phyloP scores from a whole-genome alignment of 2,888 invertebrate species.

The Andrena bicolor region DNA sequence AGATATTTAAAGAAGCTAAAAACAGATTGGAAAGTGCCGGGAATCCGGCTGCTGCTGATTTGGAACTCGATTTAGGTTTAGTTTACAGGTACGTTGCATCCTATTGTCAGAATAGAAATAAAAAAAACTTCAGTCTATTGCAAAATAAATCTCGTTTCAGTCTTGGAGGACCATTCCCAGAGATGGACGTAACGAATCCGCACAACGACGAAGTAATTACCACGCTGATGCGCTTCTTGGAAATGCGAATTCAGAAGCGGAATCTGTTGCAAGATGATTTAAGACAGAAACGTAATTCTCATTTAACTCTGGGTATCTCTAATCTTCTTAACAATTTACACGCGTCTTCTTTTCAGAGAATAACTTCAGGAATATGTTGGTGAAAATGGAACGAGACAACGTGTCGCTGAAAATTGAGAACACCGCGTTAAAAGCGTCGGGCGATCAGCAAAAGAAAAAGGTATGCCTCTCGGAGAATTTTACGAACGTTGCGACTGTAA shows the following conservation, averaged over 20 bases:
- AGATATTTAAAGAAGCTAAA: slow-evolving; percentile 85
- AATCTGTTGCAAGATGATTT: slow-evolving; percentile 89
- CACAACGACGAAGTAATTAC: slow-evolving; percentile 89
- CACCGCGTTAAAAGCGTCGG: slow-evolving; percentile 88
- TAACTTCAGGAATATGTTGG: slow-evolving; percentile 87
- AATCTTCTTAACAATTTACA: neutral
- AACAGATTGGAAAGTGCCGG: slow-evolving; percentile 84
- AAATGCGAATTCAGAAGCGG: slow-evolving; percentile 89
- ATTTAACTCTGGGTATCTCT: slow-evolving; percentile 9
- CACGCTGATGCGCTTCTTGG: slow-evolving; percentile 89
- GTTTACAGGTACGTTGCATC: slow-evolving; percentile 86
- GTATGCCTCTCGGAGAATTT: slow-evolving; percentile 73
- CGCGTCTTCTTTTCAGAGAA: slow-evolving; percentile 73
- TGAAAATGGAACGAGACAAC: slow-evolving; percentile 90
- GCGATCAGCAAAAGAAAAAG: slow-evolving; percentile 90
- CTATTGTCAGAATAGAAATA: no score
- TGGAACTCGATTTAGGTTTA: slow-evolving; percentile 88
- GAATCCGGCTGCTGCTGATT: slow-evolving; percentile 81
- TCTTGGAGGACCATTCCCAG: slow-evolving; percentile 91
- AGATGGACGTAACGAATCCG: slow-evolving; percentile 89
- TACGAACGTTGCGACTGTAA: slow-evolving; percentile 3
- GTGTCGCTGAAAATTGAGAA: slow-evolving; percentile 89
- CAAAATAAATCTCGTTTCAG: slow-evolving; percentile 81
- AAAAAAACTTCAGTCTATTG: no score
- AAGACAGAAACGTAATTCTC: slow-evolving; percentile 87